Evolutionary conservation across 2,797 vertebrate species (phyloP).

Genomic region (Pogonophryne albipinna): DNA sequence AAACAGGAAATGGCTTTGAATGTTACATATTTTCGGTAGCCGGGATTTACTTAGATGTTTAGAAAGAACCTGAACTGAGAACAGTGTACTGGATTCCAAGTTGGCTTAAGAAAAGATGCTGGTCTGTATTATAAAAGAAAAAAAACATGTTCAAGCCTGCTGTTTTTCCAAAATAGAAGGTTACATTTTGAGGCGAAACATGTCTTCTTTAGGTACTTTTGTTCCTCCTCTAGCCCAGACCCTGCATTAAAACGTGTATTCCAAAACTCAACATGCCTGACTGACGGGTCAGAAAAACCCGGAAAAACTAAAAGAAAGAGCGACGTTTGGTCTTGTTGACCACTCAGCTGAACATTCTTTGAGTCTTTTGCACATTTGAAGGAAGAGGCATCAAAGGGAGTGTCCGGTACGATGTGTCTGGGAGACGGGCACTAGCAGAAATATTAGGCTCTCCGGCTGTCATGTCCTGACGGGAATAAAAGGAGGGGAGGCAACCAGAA

Average conservation of each 20-base stretch:
- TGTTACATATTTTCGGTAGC: constrained; percentile 57
- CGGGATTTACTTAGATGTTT: constrained; percentile 37
- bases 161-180: constrained; percentile 28
- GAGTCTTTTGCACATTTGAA: constrained; percentile 36
- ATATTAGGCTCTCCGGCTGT: constrained; percentile 6
- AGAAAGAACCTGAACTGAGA: constrained; percentile 12
- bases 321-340: neutral
- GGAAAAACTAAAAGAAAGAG: constrained; percentile 15
- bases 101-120: constrained; percentile 13
- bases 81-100: constrained; percentile 17
- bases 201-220: neutral
- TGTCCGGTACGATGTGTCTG: constrained; percentile 10
- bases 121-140: constrained; percentile 3
- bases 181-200: constrained; percentile 26
- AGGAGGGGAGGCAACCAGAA: constrained; percentile 5
- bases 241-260: neutral
- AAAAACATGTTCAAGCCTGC: constrained; percentile 20
- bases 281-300: neutral
- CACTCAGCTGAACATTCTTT: constrained; percentile 41
- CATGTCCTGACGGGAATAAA: constrained; percentile 23
- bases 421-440: neutral
- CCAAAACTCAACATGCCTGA: constrained; percentile 10
- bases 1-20: constrained; percentile 31
- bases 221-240: constrained; percentile 11
- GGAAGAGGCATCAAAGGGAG: constrained; percentile 13